phyloP scores from a whole-genome alignment of 2,113 vertebrate species.

The Ifrita kowaldi region DNA sequence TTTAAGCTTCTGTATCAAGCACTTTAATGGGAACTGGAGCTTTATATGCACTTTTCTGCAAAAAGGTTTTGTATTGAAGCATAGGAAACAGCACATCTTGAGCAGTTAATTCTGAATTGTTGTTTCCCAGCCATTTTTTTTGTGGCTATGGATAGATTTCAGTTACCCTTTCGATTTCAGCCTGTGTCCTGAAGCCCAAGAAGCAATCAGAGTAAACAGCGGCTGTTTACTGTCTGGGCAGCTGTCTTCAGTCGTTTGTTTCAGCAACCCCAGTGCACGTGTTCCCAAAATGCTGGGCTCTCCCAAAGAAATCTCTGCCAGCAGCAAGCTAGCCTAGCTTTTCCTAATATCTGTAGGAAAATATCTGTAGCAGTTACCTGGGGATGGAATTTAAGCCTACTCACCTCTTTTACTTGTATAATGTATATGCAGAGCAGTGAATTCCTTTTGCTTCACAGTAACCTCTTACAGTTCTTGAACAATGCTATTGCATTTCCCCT shows the following conservation, averaged over 20 bases:
- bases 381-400: neutral
- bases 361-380: neutral
- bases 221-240: neutral
- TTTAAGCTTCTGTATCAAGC: neutral
- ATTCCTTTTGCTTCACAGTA: neutral
- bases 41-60: neutral
- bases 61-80: neutral
- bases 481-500: neutral
- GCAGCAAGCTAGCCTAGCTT: neutral
- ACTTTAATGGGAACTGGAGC: neutral
- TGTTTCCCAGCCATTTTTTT: neutral
- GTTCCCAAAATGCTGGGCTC: neutral
- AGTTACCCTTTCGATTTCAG: neutral
- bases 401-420: neutral
- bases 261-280: neutral
- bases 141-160: neutral
- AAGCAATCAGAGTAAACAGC: neutral
- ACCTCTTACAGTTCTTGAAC: neutral
- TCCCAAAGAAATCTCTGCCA: neutral
- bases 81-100: neutral
- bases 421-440: neutral
- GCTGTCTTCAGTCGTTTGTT: neutral
- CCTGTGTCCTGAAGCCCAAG: neutral
- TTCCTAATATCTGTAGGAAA: neutral
- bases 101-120: neutral